Evolutionary conservation across 2,113 vertebrate genomes (phyloP), one percentile per base, ranked within the genome.

Genomic region (Ammospiza caudacuta): DNA sequence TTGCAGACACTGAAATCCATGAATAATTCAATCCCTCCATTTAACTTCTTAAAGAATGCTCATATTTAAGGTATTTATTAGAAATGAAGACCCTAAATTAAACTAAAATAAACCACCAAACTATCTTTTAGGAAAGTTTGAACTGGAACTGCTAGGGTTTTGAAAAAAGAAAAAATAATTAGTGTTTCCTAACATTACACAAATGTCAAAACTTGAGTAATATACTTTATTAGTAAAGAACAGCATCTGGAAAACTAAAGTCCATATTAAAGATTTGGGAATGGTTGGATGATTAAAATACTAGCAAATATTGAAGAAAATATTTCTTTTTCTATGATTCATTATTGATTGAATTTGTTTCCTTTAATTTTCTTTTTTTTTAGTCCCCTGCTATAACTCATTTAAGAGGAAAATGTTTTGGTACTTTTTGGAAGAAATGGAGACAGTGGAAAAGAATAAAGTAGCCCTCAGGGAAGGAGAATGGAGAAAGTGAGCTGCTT

Each of bases 391-490:
- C 62, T 88, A 91, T 51, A 87, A 83, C 39, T 90, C 46, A 33
- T 85, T 91, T 89, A 89, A 61, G 64, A 78, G 10, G 33, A 21
- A 92, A 78, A 44, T 22, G 51, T 92, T 95, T 95, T 66, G 43
- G 28, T 76, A 63, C 5, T 47, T 95, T 87, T 82, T 51, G 43
- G 63, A 91, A 87, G 87, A 94, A 85, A 76, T 54, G 7, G 54
- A 91, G 44, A 46, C 2, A 0, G 37, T 63, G 27, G 55, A 87
- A 76, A 68, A 90, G 91, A 92, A 94, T 92, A 82, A 95, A 91
- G 70, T 78, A 91, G 89, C 89, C 91, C 90, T 96, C 54, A 59
- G 94, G 89, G 89, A 94, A 96, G 62, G 78, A 91, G 91, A 95
- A 89, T 7, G 62, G 67, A 87, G 29, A 89, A 89, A 94, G 82